Base-by-base conservation (phyloP, 2,113 vertebrate species). In the Campylomormyrus tamandua region DNA sequence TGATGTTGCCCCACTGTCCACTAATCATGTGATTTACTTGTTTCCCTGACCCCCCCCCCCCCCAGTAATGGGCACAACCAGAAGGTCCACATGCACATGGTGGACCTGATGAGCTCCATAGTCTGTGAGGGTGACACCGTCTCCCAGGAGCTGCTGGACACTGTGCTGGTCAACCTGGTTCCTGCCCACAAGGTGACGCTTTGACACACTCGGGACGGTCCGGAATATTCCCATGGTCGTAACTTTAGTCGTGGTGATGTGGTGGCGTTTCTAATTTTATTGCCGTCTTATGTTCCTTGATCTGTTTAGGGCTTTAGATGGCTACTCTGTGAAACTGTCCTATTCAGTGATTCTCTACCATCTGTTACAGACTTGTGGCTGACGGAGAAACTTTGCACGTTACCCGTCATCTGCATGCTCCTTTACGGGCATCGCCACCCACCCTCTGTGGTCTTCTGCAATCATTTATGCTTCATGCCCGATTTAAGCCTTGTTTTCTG, bases 41-140 rank as follows among this genome's bases (percentile, higher is more conserved):
- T 45, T 83, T 31, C 21, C 17, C 15, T 83, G 46, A n/a, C 15
- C 31, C 31, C 31, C 46, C 3, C 93, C 93, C 95, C 93, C 3
- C 93, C 93, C 94, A 99, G 98, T 95, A 99, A 99, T 0, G 98
- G 98, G 77, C 98, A 99, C 96, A 99, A 99, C 93, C 98, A 99
- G 94, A 99, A 99, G 94, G 98, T 99, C 88, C 98, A 99, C 92
- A 99, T 99, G 98, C 98, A 99, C 86, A 99, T 99, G 98, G 98
- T 99, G 93, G 98, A 99, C 94, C 96, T 99, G 74, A 99, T 99
- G 98, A 99, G 98, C 93, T 99, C 98, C 89, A 99, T 99, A 93
- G 97, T 99, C 93, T 99, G 98, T 88, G 98, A 99, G 92, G 98
- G 98, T 21, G 98, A 99, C 94, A 98, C 98, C 0, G 98, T 99